Conservation (phyloP, 2,888 invertebrate genomes). For the Dasysyrphus tricinctus region DNA sequence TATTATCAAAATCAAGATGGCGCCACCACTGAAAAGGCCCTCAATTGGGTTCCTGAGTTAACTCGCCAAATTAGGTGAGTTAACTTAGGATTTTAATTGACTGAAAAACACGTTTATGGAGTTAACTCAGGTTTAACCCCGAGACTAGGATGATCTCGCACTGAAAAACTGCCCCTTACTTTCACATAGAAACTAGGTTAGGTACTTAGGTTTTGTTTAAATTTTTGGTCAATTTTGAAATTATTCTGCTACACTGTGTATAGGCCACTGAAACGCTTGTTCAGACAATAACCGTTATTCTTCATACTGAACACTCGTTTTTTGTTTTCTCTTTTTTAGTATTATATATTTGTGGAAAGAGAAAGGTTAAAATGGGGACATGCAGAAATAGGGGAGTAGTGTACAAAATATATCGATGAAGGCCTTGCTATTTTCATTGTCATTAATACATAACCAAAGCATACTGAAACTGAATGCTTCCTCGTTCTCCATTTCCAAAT, state of each 20-base stretch:
- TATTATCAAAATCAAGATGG: too few relatives aligned
- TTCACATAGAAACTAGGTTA: too few relatives aligned
- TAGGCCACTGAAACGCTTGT: slow-evolving; percentile 7
- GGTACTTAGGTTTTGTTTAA: too few relatives aligned
- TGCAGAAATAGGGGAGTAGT: not conserved
- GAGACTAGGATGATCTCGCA: too few relatives aligned
- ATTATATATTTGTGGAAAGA: slow-evolving; percentile 20
- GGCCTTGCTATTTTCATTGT: slow-evolving; percentile 40
- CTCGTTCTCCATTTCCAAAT: not conserved
- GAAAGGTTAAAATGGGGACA: not conserved
- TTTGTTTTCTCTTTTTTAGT: slow-evolving; percentile 38
- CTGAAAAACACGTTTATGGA: too few relatives aligned
- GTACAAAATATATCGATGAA: slow-evolving; percentile 30
- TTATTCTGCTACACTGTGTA: not conserved
- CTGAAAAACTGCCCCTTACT: too few relatives aligned
- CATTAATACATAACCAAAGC: slow-evolving; percentile 29
- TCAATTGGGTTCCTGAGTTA: too few relatives aligned
- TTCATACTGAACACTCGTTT: slow-evolving; percentile 6
- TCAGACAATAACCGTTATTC: slow-evolving; percentile 50
- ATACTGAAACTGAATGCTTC: not conserved
- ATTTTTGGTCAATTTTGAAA: not conserved
- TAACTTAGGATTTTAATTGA: too few relatives aligned
- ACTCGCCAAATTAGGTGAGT: too few relatives aligned
- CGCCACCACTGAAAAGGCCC: too few relatives aligned
- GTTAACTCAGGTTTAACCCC: too few relatives aligned